These are phyloP conservation scores for Notothenia coriiceps DNA, from an alignment of 2,113 vertebrate genomes.

Conservation along the genomic window DNA sequence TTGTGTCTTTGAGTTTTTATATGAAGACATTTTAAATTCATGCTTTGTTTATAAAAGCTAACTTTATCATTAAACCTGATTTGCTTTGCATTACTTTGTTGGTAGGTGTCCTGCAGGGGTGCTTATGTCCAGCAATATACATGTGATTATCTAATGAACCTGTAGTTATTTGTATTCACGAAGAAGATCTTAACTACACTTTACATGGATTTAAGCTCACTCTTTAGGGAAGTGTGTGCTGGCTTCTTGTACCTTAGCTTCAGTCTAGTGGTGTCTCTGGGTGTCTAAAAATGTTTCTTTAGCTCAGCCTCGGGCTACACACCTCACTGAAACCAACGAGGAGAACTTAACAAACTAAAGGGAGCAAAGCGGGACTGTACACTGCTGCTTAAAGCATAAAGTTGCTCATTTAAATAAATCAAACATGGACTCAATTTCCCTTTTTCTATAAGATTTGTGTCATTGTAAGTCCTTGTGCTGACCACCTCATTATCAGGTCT, in stretches of 20 bases:
- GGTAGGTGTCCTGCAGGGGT: not conserved
- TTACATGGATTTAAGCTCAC: constrained; percentile 14
- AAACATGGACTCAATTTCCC: not conserved
- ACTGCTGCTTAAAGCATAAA: constrained; percentile 13
- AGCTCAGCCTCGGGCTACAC: constrained; percentile 42
- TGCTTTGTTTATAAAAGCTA: not conserved
- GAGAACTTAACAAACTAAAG: constrained; percentile 24
- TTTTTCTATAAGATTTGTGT: constrained; percentile 9
- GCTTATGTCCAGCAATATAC: not conserved
- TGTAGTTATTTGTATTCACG: constrained; percentile 27
- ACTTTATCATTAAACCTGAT: too few species aligned
- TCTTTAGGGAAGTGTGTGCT: constrained; percentile 4
- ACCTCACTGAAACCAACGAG: constrained; percentile 41
- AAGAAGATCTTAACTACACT: not conserved
- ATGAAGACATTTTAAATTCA: not conserved
- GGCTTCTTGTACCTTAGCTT: not conserved
- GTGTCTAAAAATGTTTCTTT: constrained; percentile 43
- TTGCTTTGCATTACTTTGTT: not conserved
- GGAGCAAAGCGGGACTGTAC: not conserved
- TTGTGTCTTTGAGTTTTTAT: not conserved
- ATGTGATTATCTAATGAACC: not conserved
- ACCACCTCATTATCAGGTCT: not conserved
- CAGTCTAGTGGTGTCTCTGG: constrained; percentile 13
- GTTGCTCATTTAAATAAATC: constrained; percentile 2
- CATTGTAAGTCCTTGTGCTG: not conserved